Base-by-base conservation (phyloP, 1,140 invertebrate genomes). In the Hylaeus anthracinus region DNA sequence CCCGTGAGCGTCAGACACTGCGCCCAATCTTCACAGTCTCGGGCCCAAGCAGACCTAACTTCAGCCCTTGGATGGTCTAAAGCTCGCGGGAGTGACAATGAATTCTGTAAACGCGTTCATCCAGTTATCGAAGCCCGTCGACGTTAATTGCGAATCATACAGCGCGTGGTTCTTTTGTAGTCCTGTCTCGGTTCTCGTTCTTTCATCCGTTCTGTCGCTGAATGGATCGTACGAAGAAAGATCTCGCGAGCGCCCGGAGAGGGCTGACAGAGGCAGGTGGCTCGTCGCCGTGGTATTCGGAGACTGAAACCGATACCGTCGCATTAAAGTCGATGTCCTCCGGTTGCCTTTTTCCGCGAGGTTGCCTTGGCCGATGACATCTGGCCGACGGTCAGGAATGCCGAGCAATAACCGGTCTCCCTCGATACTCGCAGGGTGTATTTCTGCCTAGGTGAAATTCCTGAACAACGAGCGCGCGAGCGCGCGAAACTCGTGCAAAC, bases 301-400 rank as follows among this genome's bases (percentile, higher is more conserved):
- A 72, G 81, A 73, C 75, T 83, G 81, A 86, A 84, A 87, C 66
- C 79, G 72, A 88, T 87, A 87, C 80, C 80, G 71, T 87, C 80
- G 75, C 75, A 79, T 88, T 83, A 83, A 88, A 87, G 80, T 86
- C 79, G 76, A 87, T 65, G 81, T 83, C 77, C 87, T 87, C 76
- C 71, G 74, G 73, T 86, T 72, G 79, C 84, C 79, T 85, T 83
- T 83, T 87, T 87, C 84, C 83, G 85, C 78, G 77, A 88, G 75
- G 73, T 86, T 83, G 79, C 83, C 88, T 87, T 89, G 86, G 88
- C 87, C 89, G 87, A 91, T 91, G 90, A 91, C 91, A 92, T 91
- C 90, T 90, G 90, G 86, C 69, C 86, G 88, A 91, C 87, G 86
- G 81, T 84, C 83, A 87, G 89, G 90, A 91, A 91, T 91, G 91